Evolutionary conservation across 2,113 vertebrate genomes (phyloP), one percentile per base, ranked within the genome.

Genomic region (Polypterus bichir): DNA sequence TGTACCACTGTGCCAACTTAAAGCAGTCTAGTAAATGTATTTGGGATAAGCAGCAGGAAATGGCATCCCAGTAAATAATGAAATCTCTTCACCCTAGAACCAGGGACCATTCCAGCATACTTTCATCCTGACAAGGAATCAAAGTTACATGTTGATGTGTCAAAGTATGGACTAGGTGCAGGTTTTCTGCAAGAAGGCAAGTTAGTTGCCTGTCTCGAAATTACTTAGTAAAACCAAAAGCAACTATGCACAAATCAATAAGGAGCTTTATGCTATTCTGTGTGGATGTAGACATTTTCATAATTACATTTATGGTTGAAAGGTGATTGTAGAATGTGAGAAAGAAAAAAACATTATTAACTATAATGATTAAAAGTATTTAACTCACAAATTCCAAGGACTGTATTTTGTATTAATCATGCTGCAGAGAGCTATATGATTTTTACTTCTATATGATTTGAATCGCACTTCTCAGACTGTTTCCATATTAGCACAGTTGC

Each of bases 191-290:
- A 52, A 10, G 4, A 52, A 10, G 51, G 51, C 10, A 52, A 52
- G 51, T 3, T 3, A 52, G 51, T 52, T 8, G 51, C 51, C 3
- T 52, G 51, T 3, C 10, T 52, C 51, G 3, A 66, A 68, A 64
- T 68, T 60, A 67, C 71, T 66, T 66, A 64, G 66, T 70, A 66
- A 64, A 56, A 68, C 56, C 57, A 62, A 58, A 68, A 66, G 70
- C n/a, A 59, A 49, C 62, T 59, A 66, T 66, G 65, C 69, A 69
- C 66, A 70, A 66, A 72, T 70, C 63, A 59, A 64, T 57, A 62
- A 68, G 65, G 65, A 68, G 51, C 51, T 27, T 27, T 52, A 52
- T 52, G 51, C 51, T 8, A 52, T 52, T 4, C 51, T 52, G 51
- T 52, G 3, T 52, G 63, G 58, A 70, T 45, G 49, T 11, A 8